Evolutionary conservation across 2,797 vertebrate genomes (phyloP).

Genomic region (Delichon dasypus): DNA sequence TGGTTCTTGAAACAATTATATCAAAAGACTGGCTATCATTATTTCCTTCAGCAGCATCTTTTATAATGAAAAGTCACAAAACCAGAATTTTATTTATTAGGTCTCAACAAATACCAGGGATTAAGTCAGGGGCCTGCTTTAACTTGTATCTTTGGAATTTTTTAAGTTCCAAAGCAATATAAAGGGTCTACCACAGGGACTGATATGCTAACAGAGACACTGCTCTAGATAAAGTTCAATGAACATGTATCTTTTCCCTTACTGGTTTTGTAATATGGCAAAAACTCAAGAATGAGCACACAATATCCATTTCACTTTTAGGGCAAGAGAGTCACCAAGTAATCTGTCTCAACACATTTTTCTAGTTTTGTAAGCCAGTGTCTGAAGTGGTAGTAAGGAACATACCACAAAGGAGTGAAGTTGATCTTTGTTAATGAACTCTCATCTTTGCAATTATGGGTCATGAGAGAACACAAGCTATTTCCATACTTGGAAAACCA

Average conservation of each 20-base stretch:
- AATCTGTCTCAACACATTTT: not conserved
- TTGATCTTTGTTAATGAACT: not conserved
- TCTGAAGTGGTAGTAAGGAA: not conserved
- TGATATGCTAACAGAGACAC: not conserved
- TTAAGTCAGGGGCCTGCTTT: constrained; percentile 31
- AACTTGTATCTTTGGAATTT: constrained; percentile 13
- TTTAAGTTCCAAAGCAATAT: not conserved
- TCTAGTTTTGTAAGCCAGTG: not conserved
- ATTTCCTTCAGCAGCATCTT: constrained; percentile 13
- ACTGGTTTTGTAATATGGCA: not conserved
- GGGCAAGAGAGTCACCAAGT: not conserved
- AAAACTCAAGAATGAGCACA: not conserved
- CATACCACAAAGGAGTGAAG: not conserved
- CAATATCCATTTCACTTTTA: not conserved
- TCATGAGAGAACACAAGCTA: not conserved
- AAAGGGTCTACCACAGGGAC: not conserved
- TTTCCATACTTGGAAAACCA: not conserved
- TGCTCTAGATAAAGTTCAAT: not conserved
- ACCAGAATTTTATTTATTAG: constrained; percentile 28
- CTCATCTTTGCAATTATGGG: not conserved
- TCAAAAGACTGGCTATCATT: not conserved
- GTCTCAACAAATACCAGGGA: not conserved
- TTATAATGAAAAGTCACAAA: constrained; percentile 18
- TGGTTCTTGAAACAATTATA: constrained; percentile 30
- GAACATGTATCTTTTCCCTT: not conserved